Conservation (phyloP, 2,888 invertebrate genomes). For the Aquatica leii region DNA sequence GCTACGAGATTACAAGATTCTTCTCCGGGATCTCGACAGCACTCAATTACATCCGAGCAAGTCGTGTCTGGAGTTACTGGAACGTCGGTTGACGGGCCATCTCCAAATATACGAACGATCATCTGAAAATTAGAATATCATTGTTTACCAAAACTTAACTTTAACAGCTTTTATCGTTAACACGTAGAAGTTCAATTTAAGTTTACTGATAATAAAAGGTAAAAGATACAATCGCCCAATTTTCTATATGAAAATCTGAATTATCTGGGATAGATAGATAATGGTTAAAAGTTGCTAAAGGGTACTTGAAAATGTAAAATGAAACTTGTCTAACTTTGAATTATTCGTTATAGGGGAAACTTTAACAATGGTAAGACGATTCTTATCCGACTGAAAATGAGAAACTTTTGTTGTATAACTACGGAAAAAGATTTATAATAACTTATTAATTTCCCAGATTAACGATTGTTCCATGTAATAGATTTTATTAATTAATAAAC, state of each 20-base stretch:
- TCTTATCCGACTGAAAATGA: conserved; percentile 23
- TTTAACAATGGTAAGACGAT: conserved; percentile 29
- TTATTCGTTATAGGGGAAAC: conserved; percentile 37
- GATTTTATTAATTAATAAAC: no score
- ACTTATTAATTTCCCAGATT: neutral
- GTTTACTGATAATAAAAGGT: conserved; percentile 14
- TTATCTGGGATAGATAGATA: conserved; percentile 26
- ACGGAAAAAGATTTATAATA: no score
- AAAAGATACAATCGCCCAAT: conserved; percentile 18
- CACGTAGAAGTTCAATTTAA: conserved; percentile 22
- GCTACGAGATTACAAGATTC: conserved; percentile 69
- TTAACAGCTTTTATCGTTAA: conserved; percentile 2
- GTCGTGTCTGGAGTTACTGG: conserved; percentile 73
- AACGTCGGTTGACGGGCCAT: conserved; percentile 65
- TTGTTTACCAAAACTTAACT: no score
- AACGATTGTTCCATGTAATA: no score
- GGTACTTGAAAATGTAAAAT: conserved; percentile 32
- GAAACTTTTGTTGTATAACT: no score
- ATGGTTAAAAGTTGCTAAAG: conserved; percentile 19
- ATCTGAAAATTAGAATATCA: conserved; percentile 60
- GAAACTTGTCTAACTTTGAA: conserved; percentile 29
- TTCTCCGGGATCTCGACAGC: conserved; percentile 72
- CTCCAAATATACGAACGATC: conserved; percentile 73
- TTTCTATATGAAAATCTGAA: conserved; percentile 13
- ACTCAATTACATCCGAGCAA: conserved; percentile 70